These are phyloP conservation scores for Pitta sordida DNA, from an alignment of 2,113 vertebrate species.

Conservation along the genomic window DNA sequence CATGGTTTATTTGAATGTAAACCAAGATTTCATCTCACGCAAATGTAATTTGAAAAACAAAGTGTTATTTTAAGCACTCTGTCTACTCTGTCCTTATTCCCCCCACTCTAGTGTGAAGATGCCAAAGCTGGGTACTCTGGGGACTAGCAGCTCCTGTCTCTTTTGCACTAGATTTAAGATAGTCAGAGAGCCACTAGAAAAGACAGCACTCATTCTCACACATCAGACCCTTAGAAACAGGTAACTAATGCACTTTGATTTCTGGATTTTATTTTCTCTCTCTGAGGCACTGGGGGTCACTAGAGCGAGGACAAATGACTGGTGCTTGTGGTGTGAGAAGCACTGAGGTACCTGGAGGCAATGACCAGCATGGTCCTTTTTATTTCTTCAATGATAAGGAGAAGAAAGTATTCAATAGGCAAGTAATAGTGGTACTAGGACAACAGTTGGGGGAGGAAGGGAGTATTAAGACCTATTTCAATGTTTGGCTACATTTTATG, in stretches of 20 bases:
- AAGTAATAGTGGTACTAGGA: background rate
- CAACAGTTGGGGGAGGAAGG: background rate
- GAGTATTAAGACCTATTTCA: background rate
- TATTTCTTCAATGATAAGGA: background rate
- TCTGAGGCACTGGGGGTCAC: background rate
- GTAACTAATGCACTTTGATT: background rate
- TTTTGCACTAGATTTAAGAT: background rate
- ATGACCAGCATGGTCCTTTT: background rate
- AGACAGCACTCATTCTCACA: background rate
- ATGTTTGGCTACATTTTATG: background rate
- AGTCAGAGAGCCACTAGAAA: background rate
- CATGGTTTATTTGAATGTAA: background rate
- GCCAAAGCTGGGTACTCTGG: background rate
- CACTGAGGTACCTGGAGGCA: background rate
- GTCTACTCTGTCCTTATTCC: background rate
- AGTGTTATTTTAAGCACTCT: background rate
- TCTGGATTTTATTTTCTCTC: background rate
- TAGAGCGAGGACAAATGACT: background rate
- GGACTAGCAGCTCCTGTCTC: background rate
- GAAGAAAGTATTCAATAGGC: background rate
- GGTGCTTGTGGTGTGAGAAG: background rate
- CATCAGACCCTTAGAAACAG: background rate
- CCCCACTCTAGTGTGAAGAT: rapidly evolving
- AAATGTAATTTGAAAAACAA: background rate
- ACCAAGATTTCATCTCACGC: background rate